Evolutionary conservation across 2,797 vertebrate genomes (phyloP).

Genomic region (Xenops minutus): DNA sequence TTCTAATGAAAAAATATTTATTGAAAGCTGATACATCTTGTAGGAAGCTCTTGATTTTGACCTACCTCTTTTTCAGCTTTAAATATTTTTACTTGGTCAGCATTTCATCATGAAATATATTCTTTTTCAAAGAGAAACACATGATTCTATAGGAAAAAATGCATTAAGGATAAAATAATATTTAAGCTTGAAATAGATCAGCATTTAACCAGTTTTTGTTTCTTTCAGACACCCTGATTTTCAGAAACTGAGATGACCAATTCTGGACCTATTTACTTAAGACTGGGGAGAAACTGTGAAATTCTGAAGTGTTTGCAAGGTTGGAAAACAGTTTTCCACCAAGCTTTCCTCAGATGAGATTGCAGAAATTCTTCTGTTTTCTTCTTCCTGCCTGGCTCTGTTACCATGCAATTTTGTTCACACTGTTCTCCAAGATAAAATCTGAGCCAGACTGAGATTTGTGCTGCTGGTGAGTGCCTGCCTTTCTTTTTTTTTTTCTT

Average conservation of each 20-base stretch:
- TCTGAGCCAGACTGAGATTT: slow-evolving; percentile 44
- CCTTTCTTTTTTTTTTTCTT: neutral
- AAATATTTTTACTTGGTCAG: neutral
- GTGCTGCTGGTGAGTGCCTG: slow-evolving; percentile 4
- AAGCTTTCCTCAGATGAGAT: neutral
- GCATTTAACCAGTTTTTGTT: neutral
- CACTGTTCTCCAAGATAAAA: slow-evolving; percentile 11
- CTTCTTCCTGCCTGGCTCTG: neutral
- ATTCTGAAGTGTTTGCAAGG: neutral
- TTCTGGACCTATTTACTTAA: neutral
- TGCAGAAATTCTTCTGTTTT: slow-evolving; percentile 23
- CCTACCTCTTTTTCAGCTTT: neutral
- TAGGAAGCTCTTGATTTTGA: neutral
- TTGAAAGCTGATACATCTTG: neutral
- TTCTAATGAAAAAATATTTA: neutral
- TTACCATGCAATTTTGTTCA: slow-evolving; percentile 3
- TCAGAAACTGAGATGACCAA: neutral
- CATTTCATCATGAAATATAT: neutral
- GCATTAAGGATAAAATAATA: neutral
- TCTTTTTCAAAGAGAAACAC: neutral
- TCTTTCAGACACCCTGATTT: neutral
- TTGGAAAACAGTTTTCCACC: neutral
- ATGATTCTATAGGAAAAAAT: neutral
- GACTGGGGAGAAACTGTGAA: neutral
- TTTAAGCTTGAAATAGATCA: neutral